phyloP scores from a whole-genome alignment of 2,888 invertebrate genomes.

The Eupithecia tripunctaria region DNA sequence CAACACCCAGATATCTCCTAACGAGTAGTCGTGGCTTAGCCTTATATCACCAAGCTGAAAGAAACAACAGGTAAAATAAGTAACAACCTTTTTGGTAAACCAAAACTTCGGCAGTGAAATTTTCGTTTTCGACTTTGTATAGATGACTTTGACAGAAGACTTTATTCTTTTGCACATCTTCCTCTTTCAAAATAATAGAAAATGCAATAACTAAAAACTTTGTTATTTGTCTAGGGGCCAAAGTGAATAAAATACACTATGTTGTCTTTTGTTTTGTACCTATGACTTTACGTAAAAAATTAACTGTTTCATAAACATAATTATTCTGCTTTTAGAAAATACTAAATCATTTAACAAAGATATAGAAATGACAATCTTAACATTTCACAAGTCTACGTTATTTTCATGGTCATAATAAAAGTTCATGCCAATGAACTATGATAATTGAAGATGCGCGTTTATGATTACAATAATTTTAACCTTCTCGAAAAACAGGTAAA shows the following conservation, averaged over 20 bases:
- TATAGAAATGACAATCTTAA: not conserved
- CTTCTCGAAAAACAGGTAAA: not conserved
- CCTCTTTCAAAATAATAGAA: no score
- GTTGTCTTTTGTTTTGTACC: no score
- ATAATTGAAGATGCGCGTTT: not conserved
- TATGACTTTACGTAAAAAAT: not conserved
- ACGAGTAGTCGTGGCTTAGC: slow-evolving; percentile 69
- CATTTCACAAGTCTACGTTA: not conserved
- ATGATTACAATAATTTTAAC: not conserved
- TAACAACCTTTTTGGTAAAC: not conserved
- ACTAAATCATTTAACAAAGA: not conserved
- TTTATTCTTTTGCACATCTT: no score
- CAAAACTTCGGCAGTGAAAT: not conserved
- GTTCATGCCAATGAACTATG: slow-evolving; percentile 2
- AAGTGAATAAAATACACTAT: no score
- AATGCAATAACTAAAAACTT: no score
- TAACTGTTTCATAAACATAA: not conserved
- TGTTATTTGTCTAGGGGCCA: no score
- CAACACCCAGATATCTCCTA: slow-evolving; percentile 73
- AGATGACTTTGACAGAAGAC: no score
- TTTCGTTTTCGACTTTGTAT: not conserved
- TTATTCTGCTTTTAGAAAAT: not conserved
- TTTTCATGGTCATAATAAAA: not conserved
- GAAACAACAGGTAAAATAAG: not conserved
- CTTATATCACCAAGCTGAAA: slow-evolving; percentile 73